These are phyloP conservation scores for Drosophila borborema DNA, from an alignment of 2,888 invertebrate genomes.

Conservation along the genomic window DNA sequence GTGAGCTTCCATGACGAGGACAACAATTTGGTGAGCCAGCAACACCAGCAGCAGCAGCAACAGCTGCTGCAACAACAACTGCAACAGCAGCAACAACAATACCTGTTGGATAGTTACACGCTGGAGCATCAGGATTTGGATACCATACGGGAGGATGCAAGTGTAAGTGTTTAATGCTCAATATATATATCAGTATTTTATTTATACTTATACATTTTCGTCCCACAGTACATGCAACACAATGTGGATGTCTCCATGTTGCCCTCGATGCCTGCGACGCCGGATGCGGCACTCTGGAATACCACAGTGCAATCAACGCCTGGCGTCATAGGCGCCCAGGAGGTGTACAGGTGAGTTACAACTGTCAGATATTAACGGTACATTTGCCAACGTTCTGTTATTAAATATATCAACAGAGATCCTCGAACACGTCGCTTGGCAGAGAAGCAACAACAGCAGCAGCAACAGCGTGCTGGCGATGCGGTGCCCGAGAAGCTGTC, in stretches of 20 bases:
- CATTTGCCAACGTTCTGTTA: background rate
- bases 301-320: constrained; percentile 89
- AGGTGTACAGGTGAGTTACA: constrained; percentile 93
- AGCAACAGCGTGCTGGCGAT: constrained; percentile 85
- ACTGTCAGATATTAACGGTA: no score
- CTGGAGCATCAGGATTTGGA: constrained; percentile 81
- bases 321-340: constrained; percentile 98
- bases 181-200: background rate
- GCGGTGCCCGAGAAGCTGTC: constrained; percentile 95
- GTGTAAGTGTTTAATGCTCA: constrained; percentile 85
- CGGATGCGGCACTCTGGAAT: constrained; percentile 86
- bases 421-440: constrained; percentile 95
- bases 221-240: constrained; percentile 77
- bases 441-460: constrained; percentile 91
- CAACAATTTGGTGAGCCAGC: constrained; percentile 75
- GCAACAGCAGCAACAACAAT: constrained; percentile 58
- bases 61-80: constrained; percentile 28
- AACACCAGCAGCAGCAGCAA: constrained; percentile 31
- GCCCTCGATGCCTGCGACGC: constrained; percentile 90
- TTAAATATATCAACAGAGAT: constrained; percentile 87
- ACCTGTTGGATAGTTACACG: constrained; percentile 63
- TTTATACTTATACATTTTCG: background rate
- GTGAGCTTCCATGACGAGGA: constrained; percentile 91
- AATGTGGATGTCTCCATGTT: constrained; percentile 93
- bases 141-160: constrained; percentile 91